Evolutionary conservation across 2,888 invertebrate species (phyloP).

Genomic region (Nymphalis urticae): DNA sequence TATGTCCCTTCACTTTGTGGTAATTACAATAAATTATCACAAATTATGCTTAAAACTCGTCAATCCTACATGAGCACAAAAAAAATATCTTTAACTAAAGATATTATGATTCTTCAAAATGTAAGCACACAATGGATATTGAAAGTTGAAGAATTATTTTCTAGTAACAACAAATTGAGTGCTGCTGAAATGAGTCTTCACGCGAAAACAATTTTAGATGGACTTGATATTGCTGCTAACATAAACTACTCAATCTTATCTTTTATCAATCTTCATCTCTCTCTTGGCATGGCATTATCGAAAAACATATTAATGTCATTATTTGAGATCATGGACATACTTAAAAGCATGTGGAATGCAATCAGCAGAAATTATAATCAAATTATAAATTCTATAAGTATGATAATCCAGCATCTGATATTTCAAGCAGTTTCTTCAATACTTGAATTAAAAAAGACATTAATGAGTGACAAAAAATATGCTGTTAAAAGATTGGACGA

Average conservation of each 20-base stretch:
- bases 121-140: slow-evolving; percentile 67
- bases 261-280: slow-evolving; percentile 85
- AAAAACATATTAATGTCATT: slow-evolving; percentile 87
- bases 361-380: slow-evolving; percentile 86
- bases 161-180: slow-evolving; percentile 61
- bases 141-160: slow-evolving; percentile 65
- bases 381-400: slow-evolving; percentile 87
- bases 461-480: slow-evolving; percentile 83
- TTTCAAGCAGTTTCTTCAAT: slow-evolving; percentile 87
- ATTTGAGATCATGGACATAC: slow-evolving; percentile 90
- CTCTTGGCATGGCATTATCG: slow-evolving; percentile 88
- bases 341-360: slow-evolving; percentile 88
- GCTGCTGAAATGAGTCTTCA: slow-evolving; percentile 73
- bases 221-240: slow-evolving; percentile 85
- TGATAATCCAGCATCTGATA: slow-evolving; percentile 89
- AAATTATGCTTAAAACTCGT: slow-evolving; percentile 74
- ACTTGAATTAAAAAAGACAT: slow-evolving; percentile 85
- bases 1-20: slow-evolving; percentile 82
- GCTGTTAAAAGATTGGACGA: slow-evolving; percentile 85
- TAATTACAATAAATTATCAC: slow-evolving; percentile 71
- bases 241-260: slow-evolving; percentile 79
- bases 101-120: slow-evolving; percentile 75
- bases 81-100: slow-evolving; percentile 83
- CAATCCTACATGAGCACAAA: slow-evolving; percentile 81
- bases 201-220: slow-evolving; percentile 74